Conservation (phyloP, 2,113 vertebrate species). For the human region DNA sequence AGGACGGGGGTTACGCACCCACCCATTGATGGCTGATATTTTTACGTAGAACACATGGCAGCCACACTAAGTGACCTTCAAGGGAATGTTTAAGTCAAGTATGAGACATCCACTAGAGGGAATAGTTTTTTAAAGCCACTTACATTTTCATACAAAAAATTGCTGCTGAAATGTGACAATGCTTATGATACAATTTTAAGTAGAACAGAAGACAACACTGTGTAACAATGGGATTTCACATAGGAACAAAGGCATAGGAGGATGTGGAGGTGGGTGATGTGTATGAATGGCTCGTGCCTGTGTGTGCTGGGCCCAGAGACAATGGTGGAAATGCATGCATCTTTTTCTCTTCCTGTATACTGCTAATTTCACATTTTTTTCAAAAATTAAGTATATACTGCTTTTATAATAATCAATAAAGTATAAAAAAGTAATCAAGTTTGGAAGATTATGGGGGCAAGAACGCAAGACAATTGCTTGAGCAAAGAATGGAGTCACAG, state of each 20-base stretch:
- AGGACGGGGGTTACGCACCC: rapidly evolving
- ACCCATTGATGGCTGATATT: rapidly evolving
- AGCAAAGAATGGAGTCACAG: neutral
- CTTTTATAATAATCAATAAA: neutral
- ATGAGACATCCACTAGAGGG: neutral
- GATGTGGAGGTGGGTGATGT: rapidly evolving
- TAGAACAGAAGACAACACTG: too few species aligned
- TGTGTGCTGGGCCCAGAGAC: neutral
- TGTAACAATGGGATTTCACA: rapidly evolving
- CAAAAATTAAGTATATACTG: neutral
- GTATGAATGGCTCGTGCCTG: rapidly evolving
- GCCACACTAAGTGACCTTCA: neutral
- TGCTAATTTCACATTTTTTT: neutral
- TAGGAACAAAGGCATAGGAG: rapidly evolving
- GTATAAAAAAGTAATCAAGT: neutral
- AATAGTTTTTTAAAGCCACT: neutral
- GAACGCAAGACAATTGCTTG: neutral
- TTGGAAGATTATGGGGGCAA: neutral
- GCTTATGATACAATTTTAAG: neutral
- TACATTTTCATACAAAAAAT: neutral
- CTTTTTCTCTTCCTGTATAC: neutral
- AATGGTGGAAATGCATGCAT: rapidly evolving
- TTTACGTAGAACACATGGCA: neutral
- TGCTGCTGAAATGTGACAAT: neutral
- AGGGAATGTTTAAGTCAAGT: neutral